Evolutionary conservation across 1,140 invertebrate genomes (phyloP).

Genomic region (Nasonia vitripennis): DNA sequence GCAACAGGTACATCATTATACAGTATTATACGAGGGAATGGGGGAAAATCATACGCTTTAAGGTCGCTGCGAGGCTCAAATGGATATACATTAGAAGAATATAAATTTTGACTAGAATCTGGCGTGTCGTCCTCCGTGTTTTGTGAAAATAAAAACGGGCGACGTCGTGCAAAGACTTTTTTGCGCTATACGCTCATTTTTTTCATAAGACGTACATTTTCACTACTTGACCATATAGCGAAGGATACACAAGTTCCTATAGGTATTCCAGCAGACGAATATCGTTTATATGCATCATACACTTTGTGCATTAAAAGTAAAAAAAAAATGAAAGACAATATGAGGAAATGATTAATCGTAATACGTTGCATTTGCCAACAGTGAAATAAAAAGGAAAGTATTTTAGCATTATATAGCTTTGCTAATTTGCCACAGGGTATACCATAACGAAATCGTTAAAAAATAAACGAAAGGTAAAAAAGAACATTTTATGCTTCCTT

Average conservation of each 20-base stretch:
- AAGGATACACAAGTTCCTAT: slow-evolving; percentile 27
- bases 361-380: not conserved
- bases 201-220: slow-evolving; percentile 23
- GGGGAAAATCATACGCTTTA: slow-evolving; percentile 31
- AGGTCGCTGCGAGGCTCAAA: slow-evolving; percentile 58
- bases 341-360: not conserved
- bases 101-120: slow-evolving; percentile 71
- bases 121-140: slow-evolving; percentile 54
- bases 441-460: slow-evolving; percentile 3
- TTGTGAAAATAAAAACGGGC: slow-evolving; percentile 52
- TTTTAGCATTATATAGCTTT: slow-evolving; percentile 15
- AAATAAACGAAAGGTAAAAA: slow-evolving; percentile 9
- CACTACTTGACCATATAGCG: not conserved
- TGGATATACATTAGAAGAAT: slow-evolving; percentile 53
- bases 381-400: slow-evolving; percentile 20
- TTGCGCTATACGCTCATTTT: slow-evolving; percentile 29
- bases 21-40: slow-evolving; percentile 19
- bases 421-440: not conserved
- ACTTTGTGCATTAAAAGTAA: slow-evolving; percentile 44
- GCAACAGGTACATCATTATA: slow-evolving; percentile 35
- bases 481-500: slow-evolving; percentile 9
- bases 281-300: slow-evolving; percentile 12
- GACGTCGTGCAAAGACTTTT: slow-evolving; percentile 53
- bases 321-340: slow-evolving; percentile 29
- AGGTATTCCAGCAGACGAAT: slow-evolving; percentile 28